Percentiles rank a stretch among this genome's conserved stretches.
These are phyloP conservation scores for Plodia interpunctella DNA, from an alignment of 1,140 invertebrate genomes.

Conservation along the genomic window DNA sequence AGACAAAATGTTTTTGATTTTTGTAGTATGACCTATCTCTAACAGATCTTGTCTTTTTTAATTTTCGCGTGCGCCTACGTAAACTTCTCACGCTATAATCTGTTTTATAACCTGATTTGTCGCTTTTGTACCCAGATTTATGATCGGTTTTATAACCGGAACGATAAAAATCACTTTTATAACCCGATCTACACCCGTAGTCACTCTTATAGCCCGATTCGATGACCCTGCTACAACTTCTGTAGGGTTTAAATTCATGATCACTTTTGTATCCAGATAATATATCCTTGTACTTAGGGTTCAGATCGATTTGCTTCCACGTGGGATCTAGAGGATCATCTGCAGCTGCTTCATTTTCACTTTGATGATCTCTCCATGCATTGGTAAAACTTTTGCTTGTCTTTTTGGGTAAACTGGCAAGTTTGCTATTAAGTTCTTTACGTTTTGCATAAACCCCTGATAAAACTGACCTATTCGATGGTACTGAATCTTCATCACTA, in stretches of 20 bases:
- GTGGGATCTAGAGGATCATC: constrained; percentile 77
- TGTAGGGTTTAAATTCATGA: constrained; percentile 75
- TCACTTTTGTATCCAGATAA: constrained; percentile 79
- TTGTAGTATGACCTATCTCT: constrained; percentile 74
- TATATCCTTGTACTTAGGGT: constrained; percentile 79
- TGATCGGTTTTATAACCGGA: constrained; percentile 79
- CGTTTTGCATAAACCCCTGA: constrained; percentile 74
- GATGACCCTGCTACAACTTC: constrained; percentile 78
- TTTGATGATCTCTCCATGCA: constrained; percentile 70
- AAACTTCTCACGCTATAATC: constrained; percentile 78
- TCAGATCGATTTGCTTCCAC: constrained; percentile 80
- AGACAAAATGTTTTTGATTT: constrained; percentile 76
- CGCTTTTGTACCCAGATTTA: constrained; percentile 79
- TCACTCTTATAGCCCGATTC: constrained; percentile 80
- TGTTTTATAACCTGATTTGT: constrained; percentile 79
- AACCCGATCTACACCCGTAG: constrained; percentile 75
- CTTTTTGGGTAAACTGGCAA: constrained; percentile 59
- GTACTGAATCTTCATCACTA: constrained; percentile 60
- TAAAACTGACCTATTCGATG: constrained; percentile 63
- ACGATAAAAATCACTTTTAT: constrained; percentile 74
- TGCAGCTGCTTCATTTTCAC: constrained; percentile 69
- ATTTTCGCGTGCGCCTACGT: constrained; percentile 69
- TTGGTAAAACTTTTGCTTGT: constrained; percentile 52
- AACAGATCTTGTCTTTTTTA: constrained; percentile 76
- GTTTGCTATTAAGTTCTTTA: constrained; percentile 71